A percentile compares a stretch with the other conserved stretches of the same genome.
phyloP scores from a whole-genome alignment of 2,113 vertebrate species.

The Sterna hirundo region DNA sequence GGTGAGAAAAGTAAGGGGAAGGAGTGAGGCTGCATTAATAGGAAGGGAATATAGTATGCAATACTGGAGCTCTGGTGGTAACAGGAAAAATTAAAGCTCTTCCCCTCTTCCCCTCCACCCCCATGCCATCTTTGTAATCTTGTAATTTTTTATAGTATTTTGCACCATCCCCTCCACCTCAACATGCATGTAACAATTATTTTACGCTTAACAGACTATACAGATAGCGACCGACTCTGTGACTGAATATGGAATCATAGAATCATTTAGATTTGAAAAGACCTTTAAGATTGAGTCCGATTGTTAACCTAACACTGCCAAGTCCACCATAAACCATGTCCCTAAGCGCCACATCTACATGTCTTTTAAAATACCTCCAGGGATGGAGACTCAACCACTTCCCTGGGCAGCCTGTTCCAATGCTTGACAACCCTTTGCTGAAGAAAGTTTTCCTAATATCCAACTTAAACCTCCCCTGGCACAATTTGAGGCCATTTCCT shows the following conservation, averaged over 20 bases:
- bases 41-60: background rate
- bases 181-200: background rate
- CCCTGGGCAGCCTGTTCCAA: background rate
- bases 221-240: background rate
- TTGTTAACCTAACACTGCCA: background rate
- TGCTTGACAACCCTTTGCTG: background rate
- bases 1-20: background rate
- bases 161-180: background rate
- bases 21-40: background rate
- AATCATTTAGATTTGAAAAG: background rate
- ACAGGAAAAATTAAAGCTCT: background rate
- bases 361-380: background rate
- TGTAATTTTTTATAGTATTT: background rate
- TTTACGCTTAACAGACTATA: background rate
- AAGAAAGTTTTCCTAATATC: background rate
- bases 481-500: background rate
- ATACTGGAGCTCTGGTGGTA: background rate
- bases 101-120: rapidly evolving
- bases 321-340: background rate
- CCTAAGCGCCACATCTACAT: background rate
- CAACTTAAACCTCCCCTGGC: background rate
- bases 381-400: background rate
- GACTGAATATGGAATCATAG: background rate
- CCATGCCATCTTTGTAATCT: background rate
- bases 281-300: background rate